A percentile compares a stretch with the other conserved stretches of the same genome.
Evolutionary conservation across 2,797 vertebrate species (phyloP).

Genomic region (Falco berigora): DNA sequence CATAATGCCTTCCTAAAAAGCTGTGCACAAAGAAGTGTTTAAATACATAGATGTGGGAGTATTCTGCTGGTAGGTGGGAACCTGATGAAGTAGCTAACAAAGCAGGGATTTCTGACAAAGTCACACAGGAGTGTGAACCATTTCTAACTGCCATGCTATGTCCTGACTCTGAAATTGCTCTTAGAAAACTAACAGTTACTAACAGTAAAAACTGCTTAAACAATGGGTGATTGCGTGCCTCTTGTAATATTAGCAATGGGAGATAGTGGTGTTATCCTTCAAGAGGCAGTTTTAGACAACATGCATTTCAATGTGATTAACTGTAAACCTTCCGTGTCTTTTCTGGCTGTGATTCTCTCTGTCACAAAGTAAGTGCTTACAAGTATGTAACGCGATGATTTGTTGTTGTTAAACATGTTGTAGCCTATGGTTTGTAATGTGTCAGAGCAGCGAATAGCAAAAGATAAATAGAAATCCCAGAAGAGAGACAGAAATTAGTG

Average conservation of each 20-base stretch:
- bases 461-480: background rate
- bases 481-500: background rate
- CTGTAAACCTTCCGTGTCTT: background rate
- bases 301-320: rapidly evolving
- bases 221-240: rapidly evolving
- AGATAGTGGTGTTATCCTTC: background rate
- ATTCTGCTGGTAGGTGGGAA: background rate
- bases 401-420: background rate
- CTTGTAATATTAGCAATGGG: background rate
- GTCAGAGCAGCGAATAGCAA: background rate
- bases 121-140: background rate
- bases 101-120: background rate
- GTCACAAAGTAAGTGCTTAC: background rate
- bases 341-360: background rate
- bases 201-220: background rate
- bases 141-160: background rate
- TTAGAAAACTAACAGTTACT: background rate
- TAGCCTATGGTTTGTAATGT: background rate
- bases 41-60: background rate
- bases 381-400: background rate
- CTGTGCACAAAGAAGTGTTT: background rate
- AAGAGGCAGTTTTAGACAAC: background rate
- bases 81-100: background rate
- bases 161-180: background rate
- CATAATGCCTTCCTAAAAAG: background rate